A percentile compares a stretch with the other conserved stretches of the same genome.
Evolutionary conservation across 2,113 vertebrate species (phyloP).

Genomic region (Lophotis ruficrista): DNA sequence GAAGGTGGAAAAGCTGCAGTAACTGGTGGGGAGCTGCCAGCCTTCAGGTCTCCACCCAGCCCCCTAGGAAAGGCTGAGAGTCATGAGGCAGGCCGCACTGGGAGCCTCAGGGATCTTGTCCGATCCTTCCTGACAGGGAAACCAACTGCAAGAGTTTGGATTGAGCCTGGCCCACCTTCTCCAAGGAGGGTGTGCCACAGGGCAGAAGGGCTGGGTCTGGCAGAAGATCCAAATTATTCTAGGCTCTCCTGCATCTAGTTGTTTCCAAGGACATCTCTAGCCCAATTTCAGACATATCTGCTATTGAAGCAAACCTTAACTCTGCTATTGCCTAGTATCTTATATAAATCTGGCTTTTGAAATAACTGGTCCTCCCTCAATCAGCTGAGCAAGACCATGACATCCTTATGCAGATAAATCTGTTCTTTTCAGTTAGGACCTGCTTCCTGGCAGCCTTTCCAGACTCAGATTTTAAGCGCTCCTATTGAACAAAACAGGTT

Average conservation of each 20-base stretch:
- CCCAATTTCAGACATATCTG: not conserved
- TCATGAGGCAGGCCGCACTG: not conserved
- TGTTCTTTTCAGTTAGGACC: constrained; percentile 3
- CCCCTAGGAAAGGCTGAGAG: not conserved
- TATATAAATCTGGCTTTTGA: not conserved
- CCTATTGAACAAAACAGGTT: constrained; percentile 11
- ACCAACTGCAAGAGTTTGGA: not conserved
- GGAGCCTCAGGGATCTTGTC: not conserved
- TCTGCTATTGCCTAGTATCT: not conserved
- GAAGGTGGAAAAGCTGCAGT: not conserved
- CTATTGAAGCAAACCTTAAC: not conserved
- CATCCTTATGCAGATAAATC: constrained; percentile 2
- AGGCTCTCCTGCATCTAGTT: not conserved
- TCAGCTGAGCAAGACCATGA: not conserved
- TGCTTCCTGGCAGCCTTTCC: not conserved
- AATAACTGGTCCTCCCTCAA: not conserved
- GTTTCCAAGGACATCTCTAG: not conserved
- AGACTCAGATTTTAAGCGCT: constrained; percentile 23
- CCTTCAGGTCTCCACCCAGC: not conserved
- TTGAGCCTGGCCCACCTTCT: not conserved
- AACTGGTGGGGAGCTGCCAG: not conserved
- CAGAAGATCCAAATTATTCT: not conserved
- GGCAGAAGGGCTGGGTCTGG: not conserved
- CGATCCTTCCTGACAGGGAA: not conserved
- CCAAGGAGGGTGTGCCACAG: not conserved